A percentile compares a stretch with the other conserved stretches of the same genome.
Evolutionary conservation across 1,140 invertebrate genomes (phyloP).

Genomic region (Nylanderia fulva): DNA sequence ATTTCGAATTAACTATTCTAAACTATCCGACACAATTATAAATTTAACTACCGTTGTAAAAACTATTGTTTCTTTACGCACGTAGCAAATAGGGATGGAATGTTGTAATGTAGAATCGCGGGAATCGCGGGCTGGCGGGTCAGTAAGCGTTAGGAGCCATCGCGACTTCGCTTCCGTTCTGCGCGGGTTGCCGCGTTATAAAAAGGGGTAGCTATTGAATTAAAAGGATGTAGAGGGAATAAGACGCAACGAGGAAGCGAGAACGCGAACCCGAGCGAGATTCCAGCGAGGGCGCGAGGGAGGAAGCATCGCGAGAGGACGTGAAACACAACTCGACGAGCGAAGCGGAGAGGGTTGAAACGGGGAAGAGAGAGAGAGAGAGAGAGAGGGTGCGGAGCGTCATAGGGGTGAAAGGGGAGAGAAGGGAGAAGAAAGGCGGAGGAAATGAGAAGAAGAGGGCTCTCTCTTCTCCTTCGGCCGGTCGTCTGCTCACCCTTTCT

Average conservation of each 20-base stretch:
- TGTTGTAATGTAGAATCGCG: slow-evolving; percentile 17
- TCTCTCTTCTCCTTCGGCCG: slow-evolving; percentile 72
- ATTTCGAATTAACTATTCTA: not conserved
- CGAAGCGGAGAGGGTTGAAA: not conserved
- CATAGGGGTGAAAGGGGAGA: not conserved
- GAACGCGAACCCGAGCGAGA: slow-evolving; percentile 35
- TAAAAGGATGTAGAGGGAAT: slow-evolving; percentile 80
- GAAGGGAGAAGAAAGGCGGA: slow-evolving; percentile 60
- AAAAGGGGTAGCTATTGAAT: slow-evolving; percentile 82
- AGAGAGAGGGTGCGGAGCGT: not conserved
- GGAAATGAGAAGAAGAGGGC: slow-evolving; percentile 71
- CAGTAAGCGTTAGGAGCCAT: slow-evolving; percentile 50
- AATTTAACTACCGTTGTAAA: slow-evolving; percentile 8
- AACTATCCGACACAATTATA: slow-evolving; percentile 10
- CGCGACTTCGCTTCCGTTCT: slow-evolving; percentile 70
- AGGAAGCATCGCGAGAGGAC: slow-evolving; percentile 29
- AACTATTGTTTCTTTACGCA: not conserved
- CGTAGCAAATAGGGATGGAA: slow-evolving; percentile 15
- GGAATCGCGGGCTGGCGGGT: slow-evolving; percentile 33
- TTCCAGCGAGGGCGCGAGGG: slow-evolving; percentile 18
- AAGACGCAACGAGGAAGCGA: slow-evolving; percentile 55
- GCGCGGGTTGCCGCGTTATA: slow-evolving; percentile 65
- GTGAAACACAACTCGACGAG: slow-evolving; percentile 21
- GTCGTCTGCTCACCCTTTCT: slow-evolving; percentile 62
- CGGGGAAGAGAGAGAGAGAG: not conserved